Evolutionary conservation across 2,888 invertebrate genomes (phyloP).

Genomic region (Nephrotoma guestfalica): DNA sequence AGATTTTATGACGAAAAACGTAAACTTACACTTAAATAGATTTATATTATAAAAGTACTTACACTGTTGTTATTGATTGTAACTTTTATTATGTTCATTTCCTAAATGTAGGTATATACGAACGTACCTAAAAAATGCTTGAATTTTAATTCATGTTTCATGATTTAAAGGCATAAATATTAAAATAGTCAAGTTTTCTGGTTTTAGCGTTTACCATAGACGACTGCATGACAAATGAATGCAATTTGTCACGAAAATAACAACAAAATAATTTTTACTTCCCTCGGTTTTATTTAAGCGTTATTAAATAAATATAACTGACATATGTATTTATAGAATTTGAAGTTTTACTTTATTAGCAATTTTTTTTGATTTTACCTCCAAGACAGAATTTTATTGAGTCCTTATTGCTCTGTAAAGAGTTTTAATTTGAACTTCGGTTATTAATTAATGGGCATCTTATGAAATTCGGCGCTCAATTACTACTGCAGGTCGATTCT

Average conservation of each 20-base stretch:
- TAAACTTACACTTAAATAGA: neutral
- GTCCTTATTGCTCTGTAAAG: no score
- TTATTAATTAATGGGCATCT: no score
- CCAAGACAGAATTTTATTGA: no score
- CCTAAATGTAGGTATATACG: neutral
- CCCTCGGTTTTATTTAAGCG: neutral
- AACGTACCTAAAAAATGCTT: neutral
- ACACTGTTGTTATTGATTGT: neutral
- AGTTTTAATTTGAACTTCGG: no score
- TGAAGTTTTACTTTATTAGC: no score
- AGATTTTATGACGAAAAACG: neutral
- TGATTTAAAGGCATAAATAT: neutral
- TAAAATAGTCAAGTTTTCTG: neutral
- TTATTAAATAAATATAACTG: no score
- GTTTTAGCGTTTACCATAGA: neutral
- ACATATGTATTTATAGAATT: no score
- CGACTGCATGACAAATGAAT: neutral
- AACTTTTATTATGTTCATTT: neutral
- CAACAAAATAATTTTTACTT: neutral
- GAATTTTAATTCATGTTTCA: neutral
- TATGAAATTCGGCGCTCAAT: no score
- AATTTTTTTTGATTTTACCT: no score
- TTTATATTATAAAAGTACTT: neutral
- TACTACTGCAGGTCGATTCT: no score
- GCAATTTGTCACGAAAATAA: neutral